These are phyloP conservation scores for Scaptomyza parva DNA, from an alignment of 2,888 invertebrate species.

Conservation along the genomic window DNA sequence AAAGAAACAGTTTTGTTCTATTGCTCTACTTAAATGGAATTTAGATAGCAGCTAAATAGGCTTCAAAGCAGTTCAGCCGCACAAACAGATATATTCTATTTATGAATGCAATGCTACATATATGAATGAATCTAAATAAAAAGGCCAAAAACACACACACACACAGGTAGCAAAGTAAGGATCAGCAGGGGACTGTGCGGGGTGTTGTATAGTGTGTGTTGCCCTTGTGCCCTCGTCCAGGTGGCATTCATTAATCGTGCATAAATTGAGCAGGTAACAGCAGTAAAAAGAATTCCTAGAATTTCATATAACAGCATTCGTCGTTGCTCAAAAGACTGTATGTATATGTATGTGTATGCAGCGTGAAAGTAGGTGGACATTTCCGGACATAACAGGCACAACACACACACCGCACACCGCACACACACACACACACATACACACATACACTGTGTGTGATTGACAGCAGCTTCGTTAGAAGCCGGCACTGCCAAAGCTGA, in stretches of 20 bases:
- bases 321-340: no score
- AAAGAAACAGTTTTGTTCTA: background rate
- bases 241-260: constrained; percentile 80
- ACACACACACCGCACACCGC: constrained; percentile 27
- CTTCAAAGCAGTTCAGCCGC: constrained; percentile 30
- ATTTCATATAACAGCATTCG: constrained; percentile 24
- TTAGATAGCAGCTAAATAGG: constrained; percentile 42
- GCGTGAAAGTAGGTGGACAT: constrained; percentile 80
- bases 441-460: constrained; percentile 24
- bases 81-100: constrained; percentile 29
- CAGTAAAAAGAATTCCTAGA: constrained; percentile 44
- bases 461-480: constrained; percentile 65
- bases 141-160: constrained; percentile 10
- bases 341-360: constrained; percentile 40
- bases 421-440: constrained; percentile 25
- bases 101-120: constrained; percentile 24
- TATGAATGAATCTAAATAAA: constrained; percentile 56
- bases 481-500: constrained; percentile 67
- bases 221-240: constrained; percentile 46
- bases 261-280: constrained; percentile 69
- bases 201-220: background rate
- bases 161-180: constrained; percentile 21
- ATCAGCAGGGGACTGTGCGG: background rate
- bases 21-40: constrained; percentile 57
- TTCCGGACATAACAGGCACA: constrained; percentile 64